Conservation (phyloP, 2,888 invertebrate species). For the Synanthedon andrenaeformis region DNA sequence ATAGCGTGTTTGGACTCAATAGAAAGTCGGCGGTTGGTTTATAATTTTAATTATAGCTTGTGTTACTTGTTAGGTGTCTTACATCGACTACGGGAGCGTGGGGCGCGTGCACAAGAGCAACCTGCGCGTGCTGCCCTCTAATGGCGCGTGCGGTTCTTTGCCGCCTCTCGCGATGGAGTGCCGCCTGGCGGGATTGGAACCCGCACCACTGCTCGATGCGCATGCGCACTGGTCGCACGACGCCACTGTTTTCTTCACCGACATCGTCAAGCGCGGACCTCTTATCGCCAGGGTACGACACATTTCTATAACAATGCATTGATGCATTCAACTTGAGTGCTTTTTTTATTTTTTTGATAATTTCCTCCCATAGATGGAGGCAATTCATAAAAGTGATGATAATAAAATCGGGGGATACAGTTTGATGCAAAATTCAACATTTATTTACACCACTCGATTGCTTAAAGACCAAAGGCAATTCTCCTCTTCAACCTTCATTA, state of each 20-base stretch:
- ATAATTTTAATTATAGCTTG: too few relatives aligned
- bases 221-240: conserved; percentile 73
- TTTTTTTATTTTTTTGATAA: too few relatives aligned
- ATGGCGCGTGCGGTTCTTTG: conserved; percentile 21
- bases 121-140: conserved; percentile 44
- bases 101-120: conserved; percentile 51
- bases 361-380: too few relatives aligned
- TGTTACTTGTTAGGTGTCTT: conserved; percentile 68
- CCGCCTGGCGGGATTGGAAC: conserved; percentile 76
- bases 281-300: conserved; percentile 56
- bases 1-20: too few relatives aligned
- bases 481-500: too few relatives aligned
- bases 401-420: too few relatives aligned
- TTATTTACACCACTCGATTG: too few relatives aligned
- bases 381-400: too few relatives aligned
- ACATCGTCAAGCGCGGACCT: conserved; percentile 28
- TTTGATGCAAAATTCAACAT: too few relatives aligned
- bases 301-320: too few relatives aligned
- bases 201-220: conserved; percentile 71
- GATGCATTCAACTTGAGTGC: not conserved
- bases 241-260: conserved; percentile 59
- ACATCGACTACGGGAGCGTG: conserved; percentile 83
- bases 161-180: conserved; percentile 80
- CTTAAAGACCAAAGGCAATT: too few relatives aligned
- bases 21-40: too few relatives aligned